A percentile compares a stretch with the other conserved stretches of the same genome.
Evolutionary conservation across 2,797 vertebrate genomes (phyloP).

Genomic region (Sebastes iracundus): DNA sequence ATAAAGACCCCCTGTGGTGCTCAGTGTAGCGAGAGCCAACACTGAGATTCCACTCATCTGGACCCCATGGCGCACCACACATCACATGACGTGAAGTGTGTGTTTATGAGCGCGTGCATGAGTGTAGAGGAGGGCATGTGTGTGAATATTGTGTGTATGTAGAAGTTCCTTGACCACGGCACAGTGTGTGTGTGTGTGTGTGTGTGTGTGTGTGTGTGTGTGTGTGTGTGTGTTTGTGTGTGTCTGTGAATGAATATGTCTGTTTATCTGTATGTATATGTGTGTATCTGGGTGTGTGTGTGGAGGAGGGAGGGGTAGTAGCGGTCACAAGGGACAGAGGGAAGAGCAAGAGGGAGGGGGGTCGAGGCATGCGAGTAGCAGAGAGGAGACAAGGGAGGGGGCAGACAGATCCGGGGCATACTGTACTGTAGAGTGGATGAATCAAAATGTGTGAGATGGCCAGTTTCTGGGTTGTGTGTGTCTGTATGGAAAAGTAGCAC

Average conservation of each 20-base stretch:
- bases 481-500: constrained; percentile 1
- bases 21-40: constrained; percentile 78
- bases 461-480: constrained; percentile 25
- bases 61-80: constrained; percentile 63
- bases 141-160: background rate
- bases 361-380: constrained; percentile 31
- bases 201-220: too few relatives aligned
- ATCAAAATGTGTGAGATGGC: constrained; percentile 36
- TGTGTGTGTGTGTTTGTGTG: background rate
- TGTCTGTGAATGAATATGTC: constrained; percentile 22
- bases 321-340: constrained; percentile 54
- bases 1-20: constrained; percentile 80
- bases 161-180: constrained; percentile 17
- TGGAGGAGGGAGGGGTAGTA: constrained; percentile 24
- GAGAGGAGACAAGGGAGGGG: constrained; percentile 20
- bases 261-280: background rate
- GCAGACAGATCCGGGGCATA: constrained; percentile 43
- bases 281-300: constrained; percentile 7
- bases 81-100: constrained; percentile 63
- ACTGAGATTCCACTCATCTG: constrained; percentile 81
- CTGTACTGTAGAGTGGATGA: constrained; percentile 32
- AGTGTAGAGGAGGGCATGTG: background rate
- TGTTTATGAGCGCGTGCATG: background rate
- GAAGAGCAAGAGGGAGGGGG: constrained; percentile 22
- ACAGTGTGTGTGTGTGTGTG: constrained; percentile 5